These are phyloP conservation scores for Craniophora ligustri DNA, from an alignment of 2,888 invertebrate genomes.

Conservation along the genomic window DNA sequence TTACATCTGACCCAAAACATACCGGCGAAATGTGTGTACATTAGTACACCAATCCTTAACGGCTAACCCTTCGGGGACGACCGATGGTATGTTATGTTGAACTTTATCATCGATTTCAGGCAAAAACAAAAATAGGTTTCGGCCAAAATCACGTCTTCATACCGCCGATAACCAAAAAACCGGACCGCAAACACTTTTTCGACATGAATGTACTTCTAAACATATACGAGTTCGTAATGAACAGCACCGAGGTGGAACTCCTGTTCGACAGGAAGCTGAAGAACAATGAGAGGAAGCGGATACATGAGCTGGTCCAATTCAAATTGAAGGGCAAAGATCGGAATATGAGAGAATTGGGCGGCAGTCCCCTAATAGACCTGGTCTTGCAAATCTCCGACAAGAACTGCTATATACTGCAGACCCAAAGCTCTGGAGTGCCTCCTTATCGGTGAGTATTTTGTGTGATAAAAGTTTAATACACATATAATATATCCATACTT, in stretches of 20 bases:
- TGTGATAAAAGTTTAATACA: not conserved
- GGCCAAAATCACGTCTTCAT: slow-evolving; percentile 41
- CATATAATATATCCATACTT: no score
- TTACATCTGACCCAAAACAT: no score
- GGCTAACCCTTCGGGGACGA: no score
- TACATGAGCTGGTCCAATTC: slow-evolving; percentile 58
- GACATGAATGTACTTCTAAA: slow-evolving; percentile 58
- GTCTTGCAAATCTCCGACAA: slow-evolving; percentile 57
- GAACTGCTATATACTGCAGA: slow-evolving; percentile 62
- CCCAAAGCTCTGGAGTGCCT: slow-evolving; percentile 60
- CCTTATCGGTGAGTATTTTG: slow-evolving; percentile 62
- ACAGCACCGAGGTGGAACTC: slow-evolving; percentile 64
- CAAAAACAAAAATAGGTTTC: slow-evolving; percentile 53
- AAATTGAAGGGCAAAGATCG: slow-evolving; percentile 41
- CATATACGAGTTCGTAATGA: slow-evolving; percentile 70
- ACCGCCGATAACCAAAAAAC: slow-evolving; percentile 10
- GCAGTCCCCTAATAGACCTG: slow-evolving; percentile 48
- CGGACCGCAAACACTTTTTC: slow-evolving; percentile 43
- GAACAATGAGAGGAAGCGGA: slow-evolving; percentile 58
- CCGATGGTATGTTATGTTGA: no score
- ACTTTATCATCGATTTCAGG: slow-evolving; percentile 42
- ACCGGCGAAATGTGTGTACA: no score
- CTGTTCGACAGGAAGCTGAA: slow-evolving; percentile 60
- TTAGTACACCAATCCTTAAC: no score
- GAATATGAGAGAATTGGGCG: slow-evolving; percentile 32